Percentiles rank a stretch among this genome's conserved stretches.
Conservation (phyloP, 1,140 invertebrate species). For the Asobara japonica region DNA sequence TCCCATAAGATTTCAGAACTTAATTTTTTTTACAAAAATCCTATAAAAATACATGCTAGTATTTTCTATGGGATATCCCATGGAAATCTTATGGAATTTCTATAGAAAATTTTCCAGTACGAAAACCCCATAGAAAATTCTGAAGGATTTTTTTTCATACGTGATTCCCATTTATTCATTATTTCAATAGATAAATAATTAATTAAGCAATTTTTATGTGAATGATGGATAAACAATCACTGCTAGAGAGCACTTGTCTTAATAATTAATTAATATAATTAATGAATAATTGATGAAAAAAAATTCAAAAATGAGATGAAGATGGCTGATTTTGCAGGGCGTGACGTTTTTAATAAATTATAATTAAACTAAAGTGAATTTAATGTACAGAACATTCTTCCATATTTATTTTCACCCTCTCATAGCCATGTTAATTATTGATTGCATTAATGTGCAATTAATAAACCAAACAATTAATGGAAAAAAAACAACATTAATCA, state of each 20-base stretch:
- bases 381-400: conserved; percentile 50
- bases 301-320: conserved; percentile 11
- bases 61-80: no score
- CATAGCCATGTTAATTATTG: conserved; percentile 12
- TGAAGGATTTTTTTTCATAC: no score
- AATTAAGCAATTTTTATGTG: conserved; percentile 6
- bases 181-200: neutral
- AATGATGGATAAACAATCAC: neutral
- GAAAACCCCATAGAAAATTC: no score
- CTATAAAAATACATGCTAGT: no score
- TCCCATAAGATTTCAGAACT: no score
- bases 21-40: no score
- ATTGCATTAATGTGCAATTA: conserved; percentile 3
- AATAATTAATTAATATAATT: neutral
- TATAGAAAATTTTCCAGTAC: no score
- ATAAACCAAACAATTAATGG: neutral
- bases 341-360: conserved; percentile 12
- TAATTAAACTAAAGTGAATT: neutral
- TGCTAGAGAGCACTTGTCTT: conserved; percentile 15
- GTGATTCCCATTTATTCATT: neutral
- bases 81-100: no score
- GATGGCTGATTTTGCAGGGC: conserved; percentile 20
- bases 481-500: no score
- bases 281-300: neutral
- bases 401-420: conserved; percentile 39